Conservation (phyloP, 2,888 invertebrate genomes). For the Meteorus cinctellus region DNA sequence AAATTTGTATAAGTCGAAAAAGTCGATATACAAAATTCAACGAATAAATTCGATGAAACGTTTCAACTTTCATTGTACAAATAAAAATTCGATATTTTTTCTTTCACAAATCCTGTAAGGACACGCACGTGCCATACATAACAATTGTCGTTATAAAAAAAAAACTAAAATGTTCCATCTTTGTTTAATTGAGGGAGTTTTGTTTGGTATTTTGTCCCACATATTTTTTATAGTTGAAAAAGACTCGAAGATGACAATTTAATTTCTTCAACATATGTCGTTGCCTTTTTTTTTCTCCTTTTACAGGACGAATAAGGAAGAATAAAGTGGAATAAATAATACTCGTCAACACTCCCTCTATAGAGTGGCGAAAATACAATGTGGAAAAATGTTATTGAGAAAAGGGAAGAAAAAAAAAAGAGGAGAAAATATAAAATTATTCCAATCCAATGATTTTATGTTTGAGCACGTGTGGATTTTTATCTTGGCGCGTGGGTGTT, state of each 20-base stretch:
- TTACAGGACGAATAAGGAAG: neutral
- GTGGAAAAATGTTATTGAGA: neutral
- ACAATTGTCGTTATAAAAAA: constrained; percentile 19
- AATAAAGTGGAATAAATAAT: constrained; percentile 11
- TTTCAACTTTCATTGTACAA: neutral
- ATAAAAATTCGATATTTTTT: constrained; percentile 20
- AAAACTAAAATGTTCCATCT: neutral
- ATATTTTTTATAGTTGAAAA: neutral
- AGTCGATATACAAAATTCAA: constrained; percentile 26
- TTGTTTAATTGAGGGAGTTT: neutral
- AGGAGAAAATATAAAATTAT: neutral
- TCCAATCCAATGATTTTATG: constrained; percentile 25
- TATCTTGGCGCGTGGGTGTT: constrained; percentile 17
- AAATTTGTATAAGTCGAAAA: constrained; percentile 29
- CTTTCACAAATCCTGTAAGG: neutral
- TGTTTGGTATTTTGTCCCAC: neutral
- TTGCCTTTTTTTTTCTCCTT: neutral
- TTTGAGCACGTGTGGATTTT: constrained; percentile 16
- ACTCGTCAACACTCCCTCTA: constrained; percentile 22
- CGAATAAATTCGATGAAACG: constrained; percentile 1
- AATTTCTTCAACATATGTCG: constrained; percentile 41
- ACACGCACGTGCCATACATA: constrained; percentile 24
- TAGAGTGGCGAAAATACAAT: constrained; percentile 11
- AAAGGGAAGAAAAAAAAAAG: neutral
- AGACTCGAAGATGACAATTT: constrained; percentile 34